Evolutionary conservation across 1,140 invertebrate species (phyloP).

Genomic region (Holcopasites calliopsidis): DNA sequence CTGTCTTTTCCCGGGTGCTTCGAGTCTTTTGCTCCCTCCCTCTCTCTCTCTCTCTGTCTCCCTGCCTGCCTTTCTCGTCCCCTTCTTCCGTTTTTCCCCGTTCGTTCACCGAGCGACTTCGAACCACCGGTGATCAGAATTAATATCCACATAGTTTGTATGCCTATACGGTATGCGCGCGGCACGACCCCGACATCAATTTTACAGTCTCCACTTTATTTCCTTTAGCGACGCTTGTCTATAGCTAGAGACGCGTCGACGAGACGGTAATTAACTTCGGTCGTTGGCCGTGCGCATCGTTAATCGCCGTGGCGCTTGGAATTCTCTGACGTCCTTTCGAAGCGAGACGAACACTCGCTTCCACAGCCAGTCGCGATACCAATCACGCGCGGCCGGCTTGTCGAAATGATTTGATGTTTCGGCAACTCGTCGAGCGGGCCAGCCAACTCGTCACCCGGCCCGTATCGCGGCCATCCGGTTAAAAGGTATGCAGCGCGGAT

Average conservation of each 20-base stretch:
- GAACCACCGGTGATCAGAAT: constrained; percentile 51
- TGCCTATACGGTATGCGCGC: neutral
- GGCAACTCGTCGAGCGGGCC: constrained; percentile 43
- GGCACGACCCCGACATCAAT: neutral
- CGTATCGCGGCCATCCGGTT: constrained; percentile 39
- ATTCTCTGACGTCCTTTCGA: neutral
- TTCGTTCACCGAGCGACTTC: neutral
- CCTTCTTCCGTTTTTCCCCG: neutral
- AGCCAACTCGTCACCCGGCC: constrained; percentile 46
- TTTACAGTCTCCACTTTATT: constrained; percentile 33
- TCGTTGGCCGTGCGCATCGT: constrained; percentile 41
- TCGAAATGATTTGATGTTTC: constrained; percentile 56
- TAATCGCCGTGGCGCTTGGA: constrained; percentile 47
- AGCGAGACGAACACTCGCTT: too few species aligned
- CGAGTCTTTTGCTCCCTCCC: neutral
- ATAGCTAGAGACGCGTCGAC: constrained; percentile 17
- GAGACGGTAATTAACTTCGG: constrained; percentile 59
- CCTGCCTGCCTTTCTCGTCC: too few species aligned
- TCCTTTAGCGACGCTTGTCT: constrained; percentile 38
- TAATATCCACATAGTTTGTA: constrained; percentile 39
- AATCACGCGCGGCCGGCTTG: neutral
- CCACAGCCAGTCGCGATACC: too few species aligned
- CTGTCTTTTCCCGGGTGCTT: neutral
- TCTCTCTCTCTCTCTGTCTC: neutral
- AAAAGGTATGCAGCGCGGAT: constrained; percentile 58